Evolutionary conservation across 1,140 invertebrate genomes (phyloP), one percentile per base, ranked within the genome.

Genomic region (Lycorma delicatula): DNA sequence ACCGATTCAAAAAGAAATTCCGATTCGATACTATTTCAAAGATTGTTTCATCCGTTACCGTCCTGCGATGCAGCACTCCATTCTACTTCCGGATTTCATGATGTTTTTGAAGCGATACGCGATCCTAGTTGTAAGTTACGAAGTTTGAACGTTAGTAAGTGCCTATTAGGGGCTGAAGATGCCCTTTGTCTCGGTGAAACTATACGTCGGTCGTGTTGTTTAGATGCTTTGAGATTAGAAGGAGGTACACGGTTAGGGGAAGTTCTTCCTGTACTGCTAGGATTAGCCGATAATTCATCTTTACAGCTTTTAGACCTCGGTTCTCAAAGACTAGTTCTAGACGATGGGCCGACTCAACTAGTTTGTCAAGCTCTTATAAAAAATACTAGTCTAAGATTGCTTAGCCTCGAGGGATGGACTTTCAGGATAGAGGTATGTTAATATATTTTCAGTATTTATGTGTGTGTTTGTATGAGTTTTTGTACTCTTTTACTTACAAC

Each of bases 361-460:
- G 69, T 77, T 1, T 74, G 75, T 41, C 73, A 76, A 58, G 73
- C 77, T 13, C 67, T 81, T 4, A 71, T 72, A 6, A 74, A 75
- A 50, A 79, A 79, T 62, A 67, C 64, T 1, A 77, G 73, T 6
- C 70, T 80, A 0, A 66, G 76, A 16, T 67, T 79, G 3, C 69
- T 80, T 16, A 76, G 74, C 54, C 65, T 80, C 27, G 77, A 79
- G 56, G 77, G 78, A 31, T 80, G 79, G 78, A 79, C 75, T 18
- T 76, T 79, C 52, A 70, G 77, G 55, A 73, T 80, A 60, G 77
- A 80, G 72, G 78, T 78, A 58, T 70, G 69, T 61, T n/a, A n/a
- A n/a, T n/a, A n/a, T n/a, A n/a, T n/a, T n/a, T n/a, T n/a, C n/a
- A n/a, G n/a, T n/a, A n/a, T n/a, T n/a, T n/a, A n/a, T n/a, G n/a